Evolutionary conservation across 2,888 invertebrate genomes (phyloP).

Genomic region (Dicycla oo): DNA sequence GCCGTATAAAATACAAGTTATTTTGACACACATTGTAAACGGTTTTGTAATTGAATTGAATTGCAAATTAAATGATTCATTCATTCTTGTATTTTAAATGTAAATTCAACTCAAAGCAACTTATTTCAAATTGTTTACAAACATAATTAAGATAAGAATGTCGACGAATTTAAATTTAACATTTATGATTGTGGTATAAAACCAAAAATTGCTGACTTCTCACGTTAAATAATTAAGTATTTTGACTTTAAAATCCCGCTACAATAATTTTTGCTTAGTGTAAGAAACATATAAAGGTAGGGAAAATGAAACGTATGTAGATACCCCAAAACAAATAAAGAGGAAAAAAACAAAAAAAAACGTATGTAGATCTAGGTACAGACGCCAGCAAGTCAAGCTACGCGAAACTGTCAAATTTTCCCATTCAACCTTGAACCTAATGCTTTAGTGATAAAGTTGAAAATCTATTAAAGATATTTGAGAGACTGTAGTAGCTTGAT

Average conservation of each 20-base stretch:
- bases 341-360: too few relatives aligned
- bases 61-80: conserved; percentile 33
- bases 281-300: too few relatives aligned
- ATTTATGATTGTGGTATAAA: neutral
- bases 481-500: too few relatives aligned
- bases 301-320: neutral
- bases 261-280: too few relatives aligned
- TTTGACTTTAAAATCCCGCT: neutral
- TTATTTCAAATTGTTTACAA: conserved; percentile 32
- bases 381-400: too few relatives aligned
- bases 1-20: conserved; percentile 23
- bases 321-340: too few relatives aligned
- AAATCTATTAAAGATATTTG: too few relatives aligned
- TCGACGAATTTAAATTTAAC: conserved; percentile 6
- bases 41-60: conserved; percentile 29
- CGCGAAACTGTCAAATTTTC: too few relatives aligned
- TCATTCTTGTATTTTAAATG: conserved; percentile 27
- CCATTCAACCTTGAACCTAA: too few relatives aligned
- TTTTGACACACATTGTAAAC: conserved; percentile 35
- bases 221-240: neutral
- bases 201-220: neutral
- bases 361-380: neutral
- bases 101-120: conserved; percentile 28
- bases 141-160: conserved; percentile 41
- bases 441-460: too few relatives aligned